These are phyloP conservation scores for Spinus pinus DNA, from an alignment of 2,797 vertebrate species.

Conservation along the genomic window DNA sequence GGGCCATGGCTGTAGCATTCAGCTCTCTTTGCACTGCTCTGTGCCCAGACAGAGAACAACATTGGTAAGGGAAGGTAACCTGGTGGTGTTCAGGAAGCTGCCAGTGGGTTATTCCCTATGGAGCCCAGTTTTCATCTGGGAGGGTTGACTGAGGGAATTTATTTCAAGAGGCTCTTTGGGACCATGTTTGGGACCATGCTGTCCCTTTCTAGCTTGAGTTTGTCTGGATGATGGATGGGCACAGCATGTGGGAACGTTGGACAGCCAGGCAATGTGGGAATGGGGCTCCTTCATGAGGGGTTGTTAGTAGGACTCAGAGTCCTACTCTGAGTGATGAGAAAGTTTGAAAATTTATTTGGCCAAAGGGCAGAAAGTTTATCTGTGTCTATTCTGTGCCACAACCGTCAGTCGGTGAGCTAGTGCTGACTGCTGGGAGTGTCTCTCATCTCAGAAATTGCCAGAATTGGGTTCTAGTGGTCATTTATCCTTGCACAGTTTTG, in stretches of 20 bases:
- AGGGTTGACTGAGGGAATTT: background rate
- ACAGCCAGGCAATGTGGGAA: background rate
- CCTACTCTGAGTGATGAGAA: background rate
- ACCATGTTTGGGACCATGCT: background rate
- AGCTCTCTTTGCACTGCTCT: background rate
- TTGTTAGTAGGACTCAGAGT: background rate
- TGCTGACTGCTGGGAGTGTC: background rate
- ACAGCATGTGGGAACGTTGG: accelerated
- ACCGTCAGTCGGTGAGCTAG: background rate
- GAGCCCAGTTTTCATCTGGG: background rate
- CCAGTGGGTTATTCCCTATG: background rate
- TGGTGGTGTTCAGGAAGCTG: background rate
- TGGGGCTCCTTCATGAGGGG: background rate
- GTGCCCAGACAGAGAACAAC: background rate
- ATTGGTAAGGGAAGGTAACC: background rate
- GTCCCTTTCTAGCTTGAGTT: background rate
- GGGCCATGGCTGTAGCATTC: background rate
- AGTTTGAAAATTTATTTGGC: background rate
- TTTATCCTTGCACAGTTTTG: background rate
- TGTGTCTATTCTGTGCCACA: background rate
- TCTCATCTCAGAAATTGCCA: background rate
- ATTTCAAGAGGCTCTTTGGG: background rate
- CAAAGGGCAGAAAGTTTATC: background rate
- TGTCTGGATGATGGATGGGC: background rate
- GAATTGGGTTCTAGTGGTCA: background rate